Conservation (phyloP, 2,113 vertebrate species). For the Paracanthobrama guichenoti region DNA sequence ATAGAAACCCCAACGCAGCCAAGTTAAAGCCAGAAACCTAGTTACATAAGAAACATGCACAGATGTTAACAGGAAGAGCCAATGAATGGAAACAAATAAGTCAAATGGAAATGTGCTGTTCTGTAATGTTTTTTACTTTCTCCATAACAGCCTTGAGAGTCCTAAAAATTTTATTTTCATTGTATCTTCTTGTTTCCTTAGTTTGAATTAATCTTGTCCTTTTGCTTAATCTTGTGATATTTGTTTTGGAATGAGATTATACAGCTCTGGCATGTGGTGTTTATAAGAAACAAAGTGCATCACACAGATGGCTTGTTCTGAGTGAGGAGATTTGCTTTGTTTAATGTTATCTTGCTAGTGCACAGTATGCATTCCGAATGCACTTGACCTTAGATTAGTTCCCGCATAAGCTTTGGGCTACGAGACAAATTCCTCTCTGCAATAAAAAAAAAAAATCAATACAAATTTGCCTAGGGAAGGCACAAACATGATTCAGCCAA, state of each 20-base stretch:
- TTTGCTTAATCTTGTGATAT: neutral
- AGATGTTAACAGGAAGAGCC: neutral
- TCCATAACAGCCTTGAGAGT: neutral
- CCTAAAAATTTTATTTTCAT: neutral
- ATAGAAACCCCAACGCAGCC: constrained; percentile 28
- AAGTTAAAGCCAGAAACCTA: constrained; percentile 32
- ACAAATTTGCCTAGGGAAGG: neutral
- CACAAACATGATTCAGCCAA: neutral
- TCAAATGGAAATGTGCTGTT: neutral
- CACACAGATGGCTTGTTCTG: constrained; percentile 16
- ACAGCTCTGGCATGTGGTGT: neutral
- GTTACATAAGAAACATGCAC: constrained; percentile 51
- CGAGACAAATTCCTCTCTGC: constrained; percentile 46
- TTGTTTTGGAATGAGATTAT: neutral
- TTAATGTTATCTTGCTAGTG: constrained; percentile 31
- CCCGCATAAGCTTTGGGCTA: neutral
- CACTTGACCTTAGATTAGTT: constrained; percentile 28
- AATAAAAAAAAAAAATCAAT: constrained; percentile 47
- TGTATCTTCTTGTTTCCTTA: neutral
- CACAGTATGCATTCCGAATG: constrained; percentile 33
- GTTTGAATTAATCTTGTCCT: constrained; percentile 14
- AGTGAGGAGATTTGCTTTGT: constrained; percentile 38
- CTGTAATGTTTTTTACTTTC: neutral
- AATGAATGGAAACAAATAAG: neutral
- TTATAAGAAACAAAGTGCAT: neutral